These are phyloP conservation scores for Drosophila bocqueti DNA, from an alignment of 1,140 invertebrate species.

Conservation along the genomic window DNA sequence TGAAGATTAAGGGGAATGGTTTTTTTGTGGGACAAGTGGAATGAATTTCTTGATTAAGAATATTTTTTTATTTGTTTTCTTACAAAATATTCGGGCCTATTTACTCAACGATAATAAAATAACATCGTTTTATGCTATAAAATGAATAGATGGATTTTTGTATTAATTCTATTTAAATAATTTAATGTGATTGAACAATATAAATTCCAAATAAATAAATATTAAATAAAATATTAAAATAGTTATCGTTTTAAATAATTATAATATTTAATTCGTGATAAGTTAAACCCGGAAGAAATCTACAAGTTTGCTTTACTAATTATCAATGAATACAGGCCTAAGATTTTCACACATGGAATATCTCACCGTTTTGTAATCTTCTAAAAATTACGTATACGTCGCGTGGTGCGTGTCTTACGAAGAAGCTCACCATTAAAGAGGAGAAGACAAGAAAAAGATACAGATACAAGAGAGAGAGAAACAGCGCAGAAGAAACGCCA, in stretches of 20 bases:
- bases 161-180: too few species aligned
- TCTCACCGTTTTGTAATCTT: slow-evolving; percentile 29
- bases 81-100: background rate
- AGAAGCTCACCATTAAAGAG: slow-evolving; percentile 29
- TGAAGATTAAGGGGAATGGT: background rate
- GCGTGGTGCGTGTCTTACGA: slow-evolving; percentile 58
- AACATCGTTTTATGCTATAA: background rate
- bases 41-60: background rate
- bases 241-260: background rate
- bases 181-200: background rate
- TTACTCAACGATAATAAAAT: background rate
- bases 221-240: background rate
- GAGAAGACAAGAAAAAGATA: slow-evolving; percentile 1
- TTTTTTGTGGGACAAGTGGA: background rate
- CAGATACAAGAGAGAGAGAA: slow-evolving; percentile 5
- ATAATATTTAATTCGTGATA: background rate
- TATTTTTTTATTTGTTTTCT: background rate
- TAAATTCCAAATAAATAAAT: background rate
- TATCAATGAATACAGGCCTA: slow-evolving; percentile 1
- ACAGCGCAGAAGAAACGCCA: slow-evolving; percentile 44
- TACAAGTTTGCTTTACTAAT: background rate
- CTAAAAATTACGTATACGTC: slow-evolving; percentile 39
- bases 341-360: slow-evolving; percentile 7
- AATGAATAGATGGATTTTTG: background rate
- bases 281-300: background rate